Evolutionary conservation across 2,113 vertebrate genomes (phyloP).

Genomic region (Clarias batrachus): DNA sequence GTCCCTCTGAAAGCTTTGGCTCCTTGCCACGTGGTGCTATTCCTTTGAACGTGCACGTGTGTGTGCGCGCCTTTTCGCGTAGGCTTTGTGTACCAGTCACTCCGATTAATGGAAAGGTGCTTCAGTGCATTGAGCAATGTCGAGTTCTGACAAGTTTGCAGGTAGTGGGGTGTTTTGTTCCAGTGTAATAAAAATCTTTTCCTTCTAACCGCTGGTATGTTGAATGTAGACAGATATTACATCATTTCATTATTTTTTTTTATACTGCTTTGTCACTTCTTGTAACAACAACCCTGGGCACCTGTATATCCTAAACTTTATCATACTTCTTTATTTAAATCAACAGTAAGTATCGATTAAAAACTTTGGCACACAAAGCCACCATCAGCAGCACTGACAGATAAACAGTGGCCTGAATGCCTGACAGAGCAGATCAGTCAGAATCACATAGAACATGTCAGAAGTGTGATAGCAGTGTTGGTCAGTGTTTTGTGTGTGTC

Average conservation of each 20-base stretch:
- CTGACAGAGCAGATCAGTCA: background rate
- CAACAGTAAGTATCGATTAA: background rate
- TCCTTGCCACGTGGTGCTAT: slow-evolving; percentile 53
- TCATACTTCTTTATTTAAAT: background rate
- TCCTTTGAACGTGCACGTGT: background rate
- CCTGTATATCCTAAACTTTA: background rate
- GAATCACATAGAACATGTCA: slow-evolving; percentile 23
- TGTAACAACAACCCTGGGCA: too few species aligned
- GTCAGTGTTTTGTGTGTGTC: background rate
- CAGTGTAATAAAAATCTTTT: background rate
- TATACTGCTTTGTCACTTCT: background rate
- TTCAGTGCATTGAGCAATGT: slow-evolving; percentile 22
- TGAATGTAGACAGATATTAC: background rate
- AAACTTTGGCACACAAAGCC: slow-evolving; percentile 1
- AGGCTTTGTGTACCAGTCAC: background rate
- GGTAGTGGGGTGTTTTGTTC: background rate
- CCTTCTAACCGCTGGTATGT: background rate
- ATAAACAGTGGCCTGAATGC: background rate
- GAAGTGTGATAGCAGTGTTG: background rate
- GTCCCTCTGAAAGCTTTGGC: slow-evolving; percentile 26
- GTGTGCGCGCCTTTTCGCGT: background rate
- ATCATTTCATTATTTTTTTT: background rate
- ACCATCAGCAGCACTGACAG: background rate
- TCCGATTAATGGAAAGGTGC: background rate
- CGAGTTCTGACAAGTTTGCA: slow-evolving; percentile 28